Conservation (phyloP, 64 coral and sea anemone species). For the Orbicella faveolata region DNA sequence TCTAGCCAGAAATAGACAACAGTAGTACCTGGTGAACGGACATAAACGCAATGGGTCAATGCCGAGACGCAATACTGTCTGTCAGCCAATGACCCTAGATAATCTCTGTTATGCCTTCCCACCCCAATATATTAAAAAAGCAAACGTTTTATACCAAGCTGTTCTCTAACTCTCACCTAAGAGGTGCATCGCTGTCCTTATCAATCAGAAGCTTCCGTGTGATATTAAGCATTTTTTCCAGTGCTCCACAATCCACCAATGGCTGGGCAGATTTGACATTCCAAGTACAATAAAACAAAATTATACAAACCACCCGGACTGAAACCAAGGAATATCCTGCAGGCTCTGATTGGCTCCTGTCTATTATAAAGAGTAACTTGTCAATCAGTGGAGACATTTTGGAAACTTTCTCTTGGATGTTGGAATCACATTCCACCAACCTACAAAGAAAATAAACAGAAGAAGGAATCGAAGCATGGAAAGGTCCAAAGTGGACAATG, state of each 20-base stretch:
- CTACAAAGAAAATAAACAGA: constrained; percentile 57
- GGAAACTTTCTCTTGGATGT: constrained; percentile 46
- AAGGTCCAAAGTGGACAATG: no score
- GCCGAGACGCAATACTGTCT: neutral
- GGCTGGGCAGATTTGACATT: constrained; percentile 41
- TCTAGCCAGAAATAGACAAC: constrained; percentile 64
- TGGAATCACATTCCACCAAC: constrained; percentile 58
- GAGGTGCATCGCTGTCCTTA: neutral
- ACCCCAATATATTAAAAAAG: no score
- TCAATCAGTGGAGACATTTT: constrained; percentile 27
- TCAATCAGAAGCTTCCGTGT: constrained; percentile 19
- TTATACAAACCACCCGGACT: constrained; percentile 43
- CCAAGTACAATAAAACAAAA: constrained; percentile 66
- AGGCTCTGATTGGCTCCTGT: constrained; percentile 10
- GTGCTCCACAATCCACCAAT: constrained; percentile 22
- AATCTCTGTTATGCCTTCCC: no score
- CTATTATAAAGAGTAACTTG: constrained; percentile 54
- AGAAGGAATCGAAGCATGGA: neutral
- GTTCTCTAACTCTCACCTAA: neutral
- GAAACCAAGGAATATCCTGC: neutral
- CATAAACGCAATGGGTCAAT: neutral
- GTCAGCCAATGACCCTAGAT: no score
- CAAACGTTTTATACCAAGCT: no score
- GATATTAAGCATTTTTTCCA: constrained; percentile 25
- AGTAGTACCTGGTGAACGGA: constrained; percentile 57